Evolutionary conservation across 2,888 invertebrate species (phyloP), one percentile per base, ranked within the genome.

Genomic region (Sphaerophoria rueppellii): DNA sequence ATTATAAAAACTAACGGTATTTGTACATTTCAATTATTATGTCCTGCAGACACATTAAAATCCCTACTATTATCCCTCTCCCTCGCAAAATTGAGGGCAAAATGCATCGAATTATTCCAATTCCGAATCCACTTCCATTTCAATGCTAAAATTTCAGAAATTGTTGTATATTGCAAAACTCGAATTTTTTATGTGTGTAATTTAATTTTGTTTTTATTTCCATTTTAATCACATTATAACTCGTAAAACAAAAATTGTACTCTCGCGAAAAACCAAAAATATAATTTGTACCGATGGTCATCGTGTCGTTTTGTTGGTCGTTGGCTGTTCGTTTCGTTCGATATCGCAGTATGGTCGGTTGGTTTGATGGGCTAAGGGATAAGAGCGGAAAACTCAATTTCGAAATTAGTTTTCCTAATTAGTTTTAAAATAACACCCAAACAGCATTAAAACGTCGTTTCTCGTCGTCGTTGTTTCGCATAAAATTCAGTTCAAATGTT

Each of bases 341-440:
- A 34, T 67, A 24, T 24, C 24, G 24, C 35, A 40, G 40, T 54
- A 52, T 35, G 55, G 55, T 34, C 6, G 12, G 11, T 35, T n/a
- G 4, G 34, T 16, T 14, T 12, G 35, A 11, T 52, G 40, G 9
- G 40, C n/a, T 12, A 50, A 48, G 16, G 50, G 58, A 48, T 11
- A 35, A 35, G 55, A 75, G 69, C 69, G 85, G 86, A 86, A 86
- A 86, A 86, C 86, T 86, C 86, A 86, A 86, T 86, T 86, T 86
- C 77, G 82, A 86, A 86, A 86, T 86, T 86, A 81, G 86, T 85
- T 81, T 85, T 85, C 72, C 86, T 86, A 86, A 86, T 86, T 86
- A 86, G 86, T 86, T 86, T 86, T 86, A 86, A 86, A 86, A 86
- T 86, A 86, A 86, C 86, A 86, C 82, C 86, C 82, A 86, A 86